These are phyloP conservation scores for Xestia ashworthii DNA, from an alignment of 2,888 invertebrate species.

Conservation along the genomic window DNA sequence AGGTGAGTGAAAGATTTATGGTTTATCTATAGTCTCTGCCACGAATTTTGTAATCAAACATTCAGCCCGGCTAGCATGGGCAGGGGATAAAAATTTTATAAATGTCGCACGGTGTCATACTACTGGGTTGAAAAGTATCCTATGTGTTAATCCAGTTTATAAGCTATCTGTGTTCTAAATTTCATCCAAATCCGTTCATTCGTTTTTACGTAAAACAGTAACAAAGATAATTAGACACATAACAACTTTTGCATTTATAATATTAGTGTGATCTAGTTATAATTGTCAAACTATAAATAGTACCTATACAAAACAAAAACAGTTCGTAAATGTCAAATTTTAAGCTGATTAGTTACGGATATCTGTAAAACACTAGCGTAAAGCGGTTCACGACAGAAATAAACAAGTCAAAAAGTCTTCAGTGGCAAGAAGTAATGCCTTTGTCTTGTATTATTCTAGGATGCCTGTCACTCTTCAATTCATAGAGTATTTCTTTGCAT, in stretches of 20 bases:
- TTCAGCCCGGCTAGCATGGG: too few relatives aligned
- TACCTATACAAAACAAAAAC: background rate
- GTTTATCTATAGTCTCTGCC: background rate
- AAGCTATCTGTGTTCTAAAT: too few relatives aligned
- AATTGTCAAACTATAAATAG: background rate
- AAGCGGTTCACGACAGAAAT: background rate
- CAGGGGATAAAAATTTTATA: too few relatives aligned
- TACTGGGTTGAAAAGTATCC: too few relatives aligned
- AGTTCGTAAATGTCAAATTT: background rate
- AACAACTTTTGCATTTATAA: too few relatives aligned
- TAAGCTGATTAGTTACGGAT: background rate
- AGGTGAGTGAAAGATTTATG: constrained; percentile 4
- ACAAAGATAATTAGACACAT: too few relatives aligned
- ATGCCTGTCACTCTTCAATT: background rate
- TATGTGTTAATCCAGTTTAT: too few relatives aligned
- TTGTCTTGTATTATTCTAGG: background rate
- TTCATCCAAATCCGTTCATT: too few relatives aligned
- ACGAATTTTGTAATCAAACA: too few relatives aligned
- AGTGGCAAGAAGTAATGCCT: background rate
- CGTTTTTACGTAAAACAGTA: too few relatives aligned
- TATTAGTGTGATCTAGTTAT: background rate
- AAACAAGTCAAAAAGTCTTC: background rate
- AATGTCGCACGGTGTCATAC: too few relatives aligned
- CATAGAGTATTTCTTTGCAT: too few relatives aligned
- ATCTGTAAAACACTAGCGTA: background rate